Base-by-base conservation (phyloP, 1,140 invertebrate genomes). In the Solenopsis invicta region DNA sequence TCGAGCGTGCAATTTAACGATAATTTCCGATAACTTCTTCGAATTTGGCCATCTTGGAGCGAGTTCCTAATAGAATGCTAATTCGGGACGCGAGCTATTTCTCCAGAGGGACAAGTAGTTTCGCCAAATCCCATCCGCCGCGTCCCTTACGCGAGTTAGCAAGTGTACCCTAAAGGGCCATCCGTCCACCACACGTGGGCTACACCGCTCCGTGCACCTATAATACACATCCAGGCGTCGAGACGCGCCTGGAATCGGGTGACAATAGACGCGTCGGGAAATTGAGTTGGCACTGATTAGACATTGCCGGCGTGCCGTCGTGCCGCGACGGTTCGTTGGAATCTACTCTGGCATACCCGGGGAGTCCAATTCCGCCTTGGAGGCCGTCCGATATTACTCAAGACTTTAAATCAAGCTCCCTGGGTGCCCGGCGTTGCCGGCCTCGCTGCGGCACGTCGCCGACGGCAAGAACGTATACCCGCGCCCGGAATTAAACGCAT, bases 221-320 rank as follows among this genome's bases (percentile, higher is more conserved):
- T 69, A 69, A 69, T 69, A 87, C 88, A 76, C 81, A 77, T 59
- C 82, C 78, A 64, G 67, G 86, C 54, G 87, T 85, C 59, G 81
- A 88, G 67, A 92, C 90, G 86, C 89, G 88, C 76, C 48, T 89
- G 91, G 89, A 93, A 92, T 92, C 89, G 85, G 85, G 88, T 90
- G 92, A 94, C 92, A 93, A 93, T 94, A 91, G 90, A 91, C 78
- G 90, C 89, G 88, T 69, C 75, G 67, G 86, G 92, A 94, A 94
- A 94, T 94, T 93, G 93, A 94, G 92, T 93, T 93, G 93, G 94
- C 94, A 94, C 93, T 94, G 94, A 94, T 94, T 94, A 94, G 92
- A 94, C 94, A 94, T 94, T 93, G 93, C 93, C 88, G 84, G 92
- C 93, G 88, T 94, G 91, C 93, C 93, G 91, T 92, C 91, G 90